Conservation (phyloP, 2,797 vertebrate species). For the Alfaro cultratus region DNA sequence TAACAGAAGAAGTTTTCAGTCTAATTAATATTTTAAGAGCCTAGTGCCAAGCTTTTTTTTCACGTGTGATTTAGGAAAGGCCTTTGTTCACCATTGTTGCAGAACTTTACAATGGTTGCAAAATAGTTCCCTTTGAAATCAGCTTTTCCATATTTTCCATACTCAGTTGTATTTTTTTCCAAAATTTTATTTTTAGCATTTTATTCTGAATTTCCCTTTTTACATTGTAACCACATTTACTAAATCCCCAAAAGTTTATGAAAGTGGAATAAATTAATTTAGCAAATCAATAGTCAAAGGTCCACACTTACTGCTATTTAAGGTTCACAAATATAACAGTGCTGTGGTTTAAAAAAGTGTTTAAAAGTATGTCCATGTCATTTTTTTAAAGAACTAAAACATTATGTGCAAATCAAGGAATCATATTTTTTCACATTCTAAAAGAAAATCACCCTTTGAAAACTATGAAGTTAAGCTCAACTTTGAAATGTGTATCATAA, state of each 20-base stretch:
- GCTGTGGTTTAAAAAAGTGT: neutral
- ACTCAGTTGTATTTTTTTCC: neutral
- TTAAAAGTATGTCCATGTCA: neutral
- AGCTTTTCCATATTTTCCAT: neutral
- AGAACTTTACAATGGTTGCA: conserved; percentile 31
- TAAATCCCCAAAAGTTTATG: neutral
- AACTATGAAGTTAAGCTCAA: neutral
- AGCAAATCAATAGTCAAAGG: neutral
- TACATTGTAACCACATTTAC: neutral
- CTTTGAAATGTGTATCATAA: neutral
- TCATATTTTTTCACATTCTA: neutral
- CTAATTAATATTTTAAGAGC: conserved; percentile 77
- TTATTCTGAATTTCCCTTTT: neutral
- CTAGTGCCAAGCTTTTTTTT: conserved; percentile 64
- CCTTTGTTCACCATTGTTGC: conserved; percentile 34
- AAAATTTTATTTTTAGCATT: neutral
- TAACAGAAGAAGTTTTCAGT: conserved; percentile 56
- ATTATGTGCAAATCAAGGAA: neutral
- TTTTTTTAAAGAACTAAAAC: neutral
- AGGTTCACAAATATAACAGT: neutral
- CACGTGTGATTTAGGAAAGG: conserved; percentile 48
- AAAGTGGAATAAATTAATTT: neutral
- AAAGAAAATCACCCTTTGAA: neutral
- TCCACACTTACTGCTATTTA: neutral
- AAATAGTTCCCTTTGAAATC: neutral